Percentiles rank a stretch among this genome's conserved stretches.
These are phyloP conservation scores for Tyto alba DNA, from an alignment of 2,113 vertebrate genomes.

Conservation along the genomic window DNA sequence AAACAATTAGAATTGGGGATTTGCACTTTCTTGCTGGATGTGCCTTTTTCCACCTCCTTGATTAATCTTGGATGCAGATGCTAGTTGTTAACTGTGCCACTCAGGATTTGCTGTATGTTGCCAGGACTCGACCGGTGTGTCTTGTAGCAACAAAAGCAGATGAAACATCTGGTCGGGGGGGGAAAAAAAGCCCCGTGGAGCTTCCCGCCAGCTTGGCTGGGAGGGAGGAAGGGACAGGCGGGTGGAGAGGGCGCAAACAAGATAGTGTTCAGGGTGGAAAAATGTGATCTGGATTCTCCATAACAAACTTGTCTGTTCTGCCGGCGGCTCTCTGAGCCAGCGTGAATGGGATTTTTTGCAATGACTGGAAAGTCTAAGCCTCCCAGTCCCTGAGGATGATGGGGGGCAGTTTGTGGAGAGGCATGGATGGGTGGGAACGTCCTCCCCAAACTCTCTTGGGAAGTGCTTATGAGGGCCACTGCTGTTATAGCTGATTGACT, in stretches of 20 bases:
- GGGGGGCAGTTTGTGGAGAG: background rate
- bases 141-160: background rate
- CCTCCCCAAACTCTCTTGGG: background rate
- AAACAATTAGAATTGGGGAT: background rate
- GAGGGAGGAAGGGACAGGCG: background rate
- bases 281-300: background rate
- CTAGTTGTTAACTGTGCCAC: background rate
- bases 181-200: rapidly evolving
- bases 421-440: background rate
- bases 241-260: background rate
- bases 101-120: background rate
- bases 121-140: background rate
- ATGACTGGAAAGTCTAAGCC: background rate
- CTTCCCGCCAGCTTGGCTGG: background rate
- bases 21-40: background rate
- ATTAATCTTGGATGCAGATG: background rate
- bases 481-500: background rate
- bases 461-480: background rate
- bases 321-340: background rate
- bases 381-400: background rate
- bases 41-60: background rate
- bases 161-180: background rate
- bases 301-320: background rate
- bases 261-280: background rate
- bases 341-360: background rate